Percentiles rank a stretch among this genome's conserved stretches.
These are phyloP conservation scores for Sakesphorus luctuosus DNA, from an alignment of 2,113 vertebrate species.

Conservation along the genomic window DNA sequence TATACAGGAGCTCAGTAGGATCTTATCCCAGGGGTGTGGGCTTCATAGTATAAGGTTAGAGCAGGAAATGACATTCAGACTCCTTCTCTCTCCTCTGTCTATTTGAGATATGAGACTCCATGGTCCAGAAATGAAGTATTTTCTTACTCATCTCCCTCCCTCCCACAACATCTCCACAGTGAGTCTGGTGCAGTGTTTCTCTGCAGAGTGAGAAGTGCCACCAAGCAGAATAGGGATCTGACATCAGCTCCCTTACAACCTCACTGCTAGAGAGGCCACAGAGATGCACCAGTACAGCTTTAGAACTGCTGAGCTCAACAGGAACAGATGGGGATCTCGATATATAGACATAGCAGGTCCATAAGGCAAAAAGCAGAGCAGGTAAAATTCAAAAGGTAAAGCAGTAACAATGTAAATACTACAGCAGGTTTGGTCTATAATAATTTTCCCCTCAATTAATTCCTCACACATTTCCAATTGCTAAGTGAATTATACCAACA, in stretches of 20 bases:
- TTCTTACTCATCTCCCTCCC: not conserved
- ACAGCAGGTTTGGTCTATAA: not conserved
- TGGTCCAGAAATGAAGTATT: not conserved
- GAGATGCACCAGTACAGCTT: not conserved
- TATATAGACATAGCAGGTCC: not conserved
- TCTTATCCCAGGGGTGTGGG: not conserved
- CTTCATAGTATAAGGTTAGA: not conserved
- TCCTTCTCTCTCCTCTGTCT: not conserved
- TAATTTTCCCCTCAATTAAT: not conserved
- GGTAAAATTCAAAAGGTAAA: not conserved
- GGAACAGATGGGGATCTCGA: not conserved
- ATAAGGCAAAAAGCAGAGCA: not conserved
- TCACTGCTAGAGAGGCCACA: not conserved
- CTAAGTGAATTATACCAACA: not conserved
- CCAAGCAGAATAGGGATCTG: not conserved
- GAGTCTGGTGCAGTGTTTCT: not conserved
- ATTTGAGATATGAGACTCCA: not conserved
- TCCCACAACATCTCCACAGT: not conserved
- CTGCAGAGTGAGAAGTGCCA: not conserved
- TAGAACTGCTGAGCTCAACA: not conserved
- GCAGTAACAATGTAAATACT: not conserved
- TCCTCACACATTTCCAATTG: not conserved
- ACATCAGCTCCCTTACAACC: not conserved
- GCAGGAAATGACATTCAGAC: not conserved
- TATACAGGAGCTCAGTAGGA: not conserved